These are phyloP conservation scores for Gastracanthus pulcherrimus DNA, from an alignment of 2,888 invertebrate genomes.

Conservation along the genomic window DNA sequence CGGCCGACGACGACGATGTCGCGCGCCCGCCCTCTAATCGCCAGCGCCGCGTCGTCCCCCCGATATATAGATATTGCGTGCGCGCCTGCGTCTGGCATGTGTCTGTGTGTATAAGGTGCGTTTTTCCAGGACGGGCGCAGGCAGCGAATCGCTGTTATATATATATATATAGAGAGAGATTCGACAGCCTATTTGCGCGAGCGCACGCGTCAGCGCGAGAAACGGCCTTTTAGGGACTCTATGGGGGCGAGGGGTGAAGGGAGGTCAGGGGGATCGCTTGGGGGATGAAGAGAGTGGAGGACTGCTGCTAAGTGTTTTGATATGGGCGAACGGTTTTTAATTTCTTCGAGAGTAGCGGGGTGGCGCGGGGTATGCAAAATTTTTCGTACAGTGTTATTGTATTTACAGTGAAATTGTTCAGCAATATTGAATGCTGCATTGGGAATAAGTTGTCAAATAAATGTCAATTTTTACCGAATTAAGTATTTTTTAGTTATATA, in stretches of 20 bases:
- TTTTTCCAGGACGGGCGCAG: constrained; percentile 9
- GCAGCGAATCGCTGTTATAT: no score
- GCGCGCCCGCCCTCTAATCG: constrained; percentile 46
- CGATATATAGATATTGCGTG: not conserved
- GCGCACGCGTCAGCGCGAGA: constrained; percentile 13
- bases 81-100: not conserved
- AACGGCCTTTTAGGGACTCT: not conserved
- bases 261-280: not conserved
- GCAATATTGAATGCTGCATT: no score
- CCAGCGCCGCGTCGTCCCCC: not conserved
- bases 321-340: no score
- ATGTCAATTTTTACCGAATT: no score
- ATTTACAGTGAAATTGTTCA: no score
- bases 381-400: no score
- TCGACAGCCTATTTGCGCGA: constrained; percentile 32
- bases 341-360: not conserved
- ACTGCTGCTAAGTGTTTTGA: not conserved
- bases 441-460: no score
- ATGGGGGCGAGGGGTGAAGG: not conserved
- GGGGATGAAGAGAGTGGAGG: not conserved
- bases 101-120: not conserved
- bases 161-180: not conserved
- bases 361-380: no score
- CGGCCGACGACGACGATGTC: constrained; percentile 12
- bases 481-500: no score